Evolutionary conservation across 2,888 invertebrate species (phyloP).

Genomic region (Anodontia alba): DNA sequence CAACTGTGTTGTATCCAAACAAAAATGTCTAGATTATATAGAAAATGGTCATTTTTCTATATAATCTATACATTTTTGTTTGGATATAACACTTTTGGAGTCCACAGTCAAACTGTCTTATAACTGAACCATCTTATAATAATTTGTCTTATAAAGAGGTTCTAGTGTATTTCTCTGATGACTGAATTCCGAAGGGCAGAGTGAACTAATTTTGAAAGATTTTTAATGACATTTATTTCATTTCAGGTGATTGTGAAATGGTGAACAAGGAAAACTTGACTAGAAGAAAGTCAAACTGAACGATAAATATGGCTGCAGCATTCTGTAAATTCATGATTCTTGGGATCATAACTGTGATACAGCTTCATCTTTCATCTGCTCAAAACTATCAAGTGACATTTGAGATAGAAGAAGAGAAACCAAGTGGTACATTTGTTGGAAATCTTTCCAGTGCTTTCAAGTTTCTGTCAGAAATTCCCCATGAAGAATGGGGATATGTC

Average conservation of each 20-base stretch:
- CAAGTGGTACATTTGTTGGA: constrained; percentile 52
- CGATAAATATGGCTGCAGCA: background rate
- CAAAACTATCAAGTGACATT: constrained; percentile 60
- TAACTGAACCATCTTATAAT: too few species aligned
- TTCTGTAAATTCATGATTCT: background rate
- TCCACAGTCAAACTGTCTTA: too few species aligned
- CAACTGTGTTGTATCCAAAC: too few species aligned
- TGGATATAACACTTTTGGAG: too few species aligned
- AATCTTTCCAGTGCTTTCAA: constrained; percentile 47
- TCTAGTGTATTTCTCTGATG: too few species aligned
- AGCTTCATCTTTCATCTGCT: background rate
- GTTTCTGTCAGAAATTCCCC: constrained; percentile 45
- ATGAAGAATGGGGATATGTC: constrained; percentile 58
- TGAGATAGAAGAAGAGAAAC: constrained; percentile 43
- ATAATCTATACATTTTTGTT: too few species aligned
- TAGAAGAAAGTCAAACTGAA: background rate
- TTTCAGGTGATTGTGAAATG: background rate
- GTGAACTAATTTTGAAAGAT: too few species aligned
- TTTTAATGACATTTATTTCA: too few species aligned
- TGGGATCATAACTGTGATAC: background rate
- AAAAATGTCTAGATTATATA: too few species aligned
- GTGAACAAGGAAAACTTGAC: background rate
- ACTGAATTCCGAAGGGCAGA: too few species aligned
- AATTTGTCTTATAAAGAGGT: too few species aligned
- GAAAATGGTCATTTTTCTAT: too few species aligned